Evolutionary conservation across 2,113 vertebrate species (phyloP).

Genomic region (Heterotis niloticus): DNA sequence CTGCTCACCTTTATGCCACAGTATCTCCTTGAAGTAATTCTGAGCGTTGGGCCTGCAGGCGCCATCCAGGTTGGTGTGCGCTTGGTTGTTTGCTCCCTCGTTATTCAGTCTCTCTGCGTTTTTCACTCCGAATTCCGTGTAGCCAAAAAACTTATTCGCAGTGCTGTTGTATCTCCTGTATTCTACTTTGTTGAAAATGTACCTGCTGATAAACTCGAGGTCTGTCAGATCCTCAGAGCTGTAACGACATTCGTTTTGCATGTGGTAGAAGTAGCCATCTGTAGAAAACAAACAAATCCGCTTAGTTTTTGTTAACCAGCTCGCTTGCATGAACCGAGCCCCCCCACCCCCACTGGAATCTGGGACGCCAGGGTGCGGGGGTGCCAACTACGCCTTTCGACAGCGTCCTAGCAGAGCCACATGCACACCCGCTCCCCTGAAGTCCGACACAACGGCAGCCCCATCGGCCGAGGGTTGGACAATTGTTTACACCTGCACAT

Average conservation of each 20-base stretch:
- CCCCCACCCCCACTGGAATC: no score
- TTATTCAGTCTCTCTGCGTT: slow-evolving; percentile 29
- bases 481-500: no score
- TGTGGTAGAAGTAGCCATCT: background rate
- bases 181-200: slow-evolving; percentile 27
- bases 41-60: slow-evolving; percentile 29
- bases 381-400: no score
- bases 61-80: background rate
- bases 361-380: no score
- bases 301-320: background rate
- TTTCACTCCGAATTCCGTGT: slow-evolving; percentile 26
- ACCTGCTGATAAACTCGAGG: slow-evolving; percentile 26
- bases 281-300: background rate
- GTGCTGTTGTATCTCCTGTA: slow-evolving; percentile 24
- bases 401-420: no score
- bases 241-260: rapidly evolving
- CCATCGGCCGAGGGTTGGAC: no score
- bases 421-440: no score
- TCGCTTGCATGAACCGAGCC: no score
- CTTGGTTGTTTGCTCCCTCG: background rate
- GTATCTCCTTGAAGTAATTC: rapidly evolving
- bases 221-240: slow-evolving; percentile 42
- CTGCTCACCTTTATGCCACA: slow-evolving; percentile 36
- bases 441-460: no score
- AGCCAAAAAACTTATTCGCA: slow-evolving; percentile 36